Percentiles rank a stretch among this genome's conserved stretches.
phyloP scores from a whole-genome alignment of 2,888 invertebrate species.

The Apamea crenata region DNA sequence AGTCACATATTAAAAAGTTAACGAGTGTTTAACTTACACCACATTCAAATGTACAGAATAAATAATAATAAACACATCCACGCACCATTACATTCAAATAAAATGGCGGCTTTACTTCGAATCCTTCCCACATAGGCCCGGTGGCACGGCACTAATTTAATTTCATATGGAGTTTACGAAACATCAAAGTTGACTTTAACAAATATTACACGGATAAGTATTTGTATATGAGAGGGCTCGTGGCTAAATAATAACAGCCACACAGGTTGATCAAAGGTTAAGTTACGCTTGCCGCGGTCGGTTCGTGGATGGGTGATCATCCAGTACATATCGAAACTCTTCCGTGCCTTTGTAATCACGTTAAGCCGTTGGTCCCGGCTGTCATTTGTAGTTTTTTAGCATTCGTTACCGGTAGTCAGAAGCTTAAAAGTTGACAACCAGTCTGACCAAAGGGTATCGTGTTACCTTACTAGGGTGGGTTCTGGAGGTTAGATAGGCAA shows the following conservation, averaged over 20 bases:
- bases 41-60: slow-evolving; percentile 67
- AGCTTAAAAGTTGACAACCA: background rate
- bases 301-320: background rate
- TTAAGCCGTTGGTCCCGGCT: background rate
- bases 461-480: background rate
- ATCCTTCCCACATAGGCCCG: slow-evolving; percentile 35
- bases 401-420: background rate
- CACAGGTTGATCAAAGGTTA: background rate
- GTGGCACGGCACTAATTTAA: slow-evolving; percentile 53
- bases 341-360: background rate
- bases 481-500: background rate
- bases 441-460: too few species aligned
- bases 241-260: background rate
- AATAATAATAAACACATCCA: slow-evolving; percentile 69
- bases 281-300: background rate
- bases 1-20: slow-evolving; percentile 61
- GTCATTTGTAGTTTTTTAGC: background rate
- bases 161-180: slow-evolving; percentile 40
- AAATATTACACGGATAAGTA: slow-evolving; percentile 28
- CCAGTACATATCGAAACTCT: background rate
- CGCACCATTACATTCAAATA: slow-evolving; percentile 60
- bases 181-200: slow-evolving; percentile 49
- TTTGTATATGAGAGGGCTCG: background rate
- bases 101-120: slow-evolving; percentile 52
- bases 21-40: slow-evolving; percentile 66